phyloP scores from a whole-genome alignment of 2,888 invertebrate genomes.

The Phorcus lineatus region DNA sequence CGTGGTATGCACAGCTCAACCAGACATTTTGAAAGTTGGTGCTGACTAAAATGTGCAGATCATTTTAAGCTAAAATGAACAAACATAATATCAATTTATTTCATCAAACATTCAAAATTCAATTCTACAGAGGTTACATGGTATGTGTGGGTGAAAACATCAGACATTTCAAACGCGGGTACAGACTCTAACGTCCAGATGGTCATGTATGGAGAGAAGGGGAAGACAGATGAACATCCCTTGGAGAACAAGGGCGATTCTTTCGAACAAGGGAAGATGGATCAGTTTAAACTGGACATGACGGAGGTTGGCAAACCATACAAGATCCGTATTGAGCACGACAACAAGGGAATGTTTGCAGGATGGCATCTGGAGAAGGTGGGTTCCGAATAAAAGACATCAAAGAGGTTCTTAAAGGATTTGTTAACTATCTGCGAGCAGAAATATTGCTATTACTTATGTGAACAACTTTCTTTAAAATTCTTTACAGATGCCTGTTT shows the following conservation, averaged over 20 bases:
- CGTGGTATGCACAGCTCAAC: no score
- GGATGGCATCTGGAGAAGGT: conserved; percentile 76
- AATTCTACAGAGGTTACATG: conserved; percentile 68
- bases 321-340: conserved; percentile 75
- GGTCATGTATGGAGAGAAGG: conserved; percentile 73
- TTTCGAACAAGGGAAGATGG: conserved; percentile 73
- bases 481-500: no score
- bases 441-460: no score
- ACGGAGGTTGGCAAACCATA: conserved; percentile 72
- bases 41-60: no score
- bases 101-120: no score
- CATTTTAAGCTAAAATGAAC: no score
- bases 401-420: no score
- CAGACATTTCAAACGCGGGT: conserved; percentile 70
- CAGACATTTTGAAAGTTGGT: no score
- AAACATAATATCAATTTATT: no score
- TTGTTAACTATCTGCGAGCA: no score
- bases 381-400: not conserved
- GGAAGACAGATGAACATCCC: conserved; percentile 72
- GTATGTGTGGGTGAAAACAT: conserved; percentile 72
- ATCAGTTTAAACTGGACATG: conserved; percentile 72
- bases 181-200: conserved; percentile 75
- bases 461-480: no score
- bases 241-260: conserved; percentile 72
- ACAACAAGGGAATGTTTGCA: conserved; percentile 69